These are phyloP conservation scores for Ctenopoma multispine DNA, from an alignment of 2,797 vertebrate genomes.

Conservation along the genomic window DNA sequence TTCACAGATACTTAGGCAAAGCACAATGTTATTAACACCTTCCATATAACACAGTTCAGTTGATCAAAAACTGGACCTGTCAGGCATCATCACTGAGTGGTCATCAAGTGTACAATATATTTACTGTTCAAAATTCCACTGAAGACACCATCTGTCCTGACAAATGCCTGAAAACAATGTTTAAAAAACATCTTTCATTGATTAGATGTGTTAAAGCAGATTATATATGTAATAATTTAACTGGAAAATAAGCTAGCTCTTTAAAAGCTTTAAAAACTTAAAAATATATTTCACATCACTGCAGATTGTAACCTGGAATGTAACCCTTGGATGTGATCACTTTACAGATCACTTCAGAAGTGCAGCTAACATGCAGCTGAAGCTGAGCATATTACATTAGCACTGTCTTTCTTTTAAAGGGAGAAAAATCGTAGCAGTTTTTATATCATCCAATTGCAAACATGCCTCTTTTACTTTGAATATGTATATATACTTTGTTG, in stretches of 20 bases:
- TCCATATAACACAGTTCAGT: no score
- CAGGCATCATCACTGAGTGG: no score
- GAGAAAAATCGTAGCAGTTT: slow-evolving; percentile 1
- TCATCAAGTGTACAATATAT: no score
- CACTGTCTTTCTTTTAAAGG: not conserved
- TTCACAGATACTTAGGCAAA: no score
- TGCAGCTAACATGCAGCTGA: not conserved
- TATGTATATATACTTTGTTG: slow-evolving; percentile 37
- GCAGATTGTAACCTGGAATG: not conserved
- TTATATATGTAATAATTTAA: not conserved
- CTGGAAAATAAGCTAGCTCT: not conserved
- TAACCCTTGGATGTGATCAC: not conserved
- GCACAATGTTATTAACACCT: no score
- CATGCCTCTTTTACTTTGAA: slow-evolving; percentile 19
- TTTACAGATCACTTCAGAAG: not conserved
- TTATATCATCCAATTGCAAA: slow-evolving; percentile 7
- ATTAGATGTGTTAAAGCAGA: not conserved
- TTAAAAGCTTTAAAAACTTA: not conserved
- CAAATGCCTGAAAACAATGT: no score
- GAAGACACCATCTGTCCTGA: no score
- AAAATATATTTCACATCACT: not conserved
- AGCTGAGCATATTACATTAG: not conserved
- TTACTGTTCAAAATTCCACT: no score
- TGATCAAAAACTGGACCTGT: no score
- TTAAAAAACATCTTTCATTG: not conserved